Evolutionary conservation across 30 jellyfish, hydroid and myxozoan species (phyloP).

Genomic region (Euphysa ruthae): DNA sequence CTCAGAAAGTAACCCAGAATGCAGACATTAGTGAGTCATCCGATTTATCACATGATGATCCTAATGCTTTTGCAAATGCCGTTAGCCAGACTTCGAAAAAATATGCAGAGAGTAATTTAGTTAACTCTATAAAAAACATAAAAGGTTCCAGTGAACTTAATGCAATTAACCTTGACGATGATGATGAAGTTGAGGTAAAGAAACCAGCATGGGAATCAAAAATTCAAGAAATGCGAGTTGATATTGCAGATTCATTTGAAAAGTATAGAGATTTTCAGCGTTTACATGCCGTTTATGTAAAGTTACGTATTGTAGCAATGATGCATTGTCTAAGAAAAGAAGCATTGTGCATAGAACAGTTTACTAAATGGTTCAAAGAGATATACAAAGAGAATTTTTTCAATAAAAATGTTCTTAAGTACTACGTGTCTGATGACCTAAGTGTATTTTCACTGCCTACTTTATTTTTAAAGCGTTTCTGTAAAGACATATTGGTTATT

Average conservation of each 20-base stretch:
- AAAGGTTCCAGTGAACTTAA: neutral
- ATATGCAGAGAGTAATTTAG: constrained; percentile 6
- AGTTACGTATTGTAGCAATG: constrained; percentile 16
- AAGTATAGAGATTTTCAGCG: constrained; percentile 17
- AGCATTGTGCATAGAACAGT: neutral
- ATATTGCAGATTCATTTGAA: neutral
- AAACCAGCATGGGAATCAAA: neutral
- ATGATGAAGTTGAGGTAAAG: constrained; percentile 1
- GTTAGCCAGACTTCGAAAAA: neutral
- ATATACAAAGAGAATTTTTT: constrained; percentile 20
- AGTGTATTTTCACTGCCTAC: neutral
- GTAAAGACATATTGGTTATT: constrained; percentile 6
- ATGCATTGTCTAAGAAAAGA: neutral
- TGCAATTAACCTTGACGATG: constrained; percentile 3
- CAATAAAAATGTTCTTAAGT: neutral
- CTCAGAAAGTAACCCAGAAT: neutral
- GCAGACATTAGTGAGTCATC: neutral
- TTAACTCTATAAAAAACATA: neutral
- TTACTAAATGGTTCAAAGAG: constrained; percentile 8
- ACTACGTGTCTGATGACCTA: neutral
- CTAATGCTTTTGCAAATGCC: neutral
- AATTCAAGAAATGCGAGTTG: neutral
- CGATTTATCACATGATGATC: neutral
- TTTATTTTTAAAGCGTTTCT: constrained; percentile 10
- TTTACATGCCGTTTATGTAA: constrained; percentile 11